Percentiles rank a stretch among this genome's conserved stretches.
These are phyloP conservation scores for Elachura formosa DNA, from an alignment of 2,113 vertebrate species.

Conservation along the genomic window DNA sequence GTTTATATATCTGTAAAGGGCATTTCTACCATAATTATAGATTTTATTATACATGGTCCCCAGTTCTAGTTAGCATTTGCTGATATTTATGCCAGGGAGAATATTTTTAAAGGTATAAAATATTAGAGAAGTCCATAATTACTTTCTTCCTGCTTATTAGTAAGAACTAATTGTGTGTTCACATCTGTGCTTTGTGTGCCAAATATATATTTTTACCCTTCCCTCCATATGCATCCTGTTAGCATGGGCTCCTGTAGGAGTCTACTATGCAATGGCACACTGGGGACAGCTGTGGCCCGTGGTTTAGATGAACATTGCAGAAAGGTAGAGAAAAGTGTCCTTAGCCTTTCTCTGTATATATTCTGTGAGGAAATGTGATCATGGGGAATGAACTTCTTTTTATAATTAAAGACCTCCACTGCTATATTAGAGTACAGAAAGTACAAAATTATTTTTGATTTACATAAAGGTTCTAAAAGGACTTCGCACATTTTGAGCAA, in stretches of 20 bases:
- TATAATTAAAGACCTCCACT: neutral
- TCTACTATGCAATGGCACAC: neutral
- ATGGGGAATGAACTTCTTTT: neutral
- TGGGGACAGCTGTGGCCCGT: neutral
- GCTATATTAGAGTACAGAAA: neutral
- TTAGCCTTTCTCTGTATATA: neutral
- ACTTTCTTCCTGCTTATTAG: neutral
- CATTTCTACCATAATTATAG: neutral
- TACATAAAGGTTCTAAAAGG: neutral
- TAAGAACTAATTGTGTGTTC: neutral
- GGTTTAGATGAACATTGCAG: neutral
- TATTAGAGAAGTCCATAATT: neutral
- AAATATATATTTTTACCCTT: neutral
- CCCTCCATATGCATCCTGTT: neutral
- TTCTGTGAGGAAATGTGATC: neutral
- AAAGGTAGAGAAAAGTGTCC: neutral
- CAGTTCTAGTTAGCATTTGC: neutral
- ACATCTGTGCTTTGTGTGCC: neutral
- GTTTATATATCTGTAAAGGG: neutral
- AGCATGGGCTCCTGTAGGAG: neutral
- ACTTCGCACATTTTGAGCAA: neutral
- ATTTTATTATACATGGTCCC: neutral
- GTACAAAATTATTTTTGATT: neutral
- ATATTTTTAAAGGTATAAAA: neutral
- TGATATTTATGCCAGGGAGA: neutral